Evolutionary conservation across 2,888 invertebrate species (phyloP).

Genomic region (Minunthozetes semirufus): DNA sequence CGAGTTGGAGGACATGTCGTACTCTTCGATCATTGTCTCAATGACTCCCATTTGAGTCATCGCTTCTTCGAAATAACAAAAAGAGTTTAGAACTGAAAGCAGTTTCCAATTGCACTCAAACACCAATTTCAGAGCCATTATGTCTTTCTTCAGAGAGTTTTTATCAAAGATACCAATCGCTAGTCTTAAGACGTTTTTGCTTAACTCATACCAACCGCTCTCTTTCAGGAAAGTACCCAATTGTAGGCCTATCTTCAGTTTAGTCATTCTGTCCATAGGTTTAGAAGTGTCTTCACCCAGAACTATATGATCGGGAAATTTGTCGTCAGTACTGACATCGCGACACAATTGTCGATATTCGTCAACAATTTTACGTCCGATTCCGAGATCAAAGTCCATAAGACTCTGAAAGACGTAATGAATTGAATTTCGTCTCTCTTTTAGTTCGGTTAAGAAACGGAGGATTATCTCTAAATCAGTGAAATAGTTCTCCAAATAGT

Average conservation of each 20-base stretch:
- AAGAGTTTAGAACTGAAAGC: conserved; percentile 9
- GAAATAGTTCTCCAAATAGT: conserved; percentile 12
- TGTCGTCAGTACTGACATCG: background rate
- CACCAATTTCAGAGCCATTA: background rate
- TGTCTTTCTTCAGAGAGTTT: background rate
- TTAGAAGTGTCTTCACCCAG: too few relatives aligned
- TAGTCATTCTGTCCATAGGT: background rate
- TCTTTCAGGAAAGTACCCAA: conserved; percentile 5
- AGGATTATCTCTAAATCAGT: conserved; percentile 1
- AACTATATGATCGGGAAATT: too few relatives aligned
- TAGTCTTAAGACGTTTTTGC: background rate
- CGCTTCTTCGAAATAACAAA: conserved; percentile 12
- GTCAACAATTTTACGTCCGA: background rate
- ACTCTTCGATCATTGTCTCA: background rate
- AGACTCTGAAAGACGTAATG: conserved; percentile 25
- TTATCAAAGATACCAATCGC: background rate
- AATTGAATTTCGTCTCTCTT: conserved; percentile 5
- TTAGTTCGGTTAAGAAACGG: background rate
- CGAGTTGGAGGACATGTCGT: background rate
- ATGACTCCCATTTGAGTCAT: background rate
- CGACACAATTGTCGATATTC: background rate
- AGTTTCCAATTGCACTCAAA: conserved; percentile 12
- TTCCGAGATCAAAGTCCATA: background rate
- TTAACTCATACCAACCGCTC: conserved; percentile 20
- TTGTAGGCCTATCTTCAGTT: background rate